Evolutionary conservation across 1,140 invertebrate genomes (phyloP).

Genomic region (Drosophila punjabiensis): DNA sequence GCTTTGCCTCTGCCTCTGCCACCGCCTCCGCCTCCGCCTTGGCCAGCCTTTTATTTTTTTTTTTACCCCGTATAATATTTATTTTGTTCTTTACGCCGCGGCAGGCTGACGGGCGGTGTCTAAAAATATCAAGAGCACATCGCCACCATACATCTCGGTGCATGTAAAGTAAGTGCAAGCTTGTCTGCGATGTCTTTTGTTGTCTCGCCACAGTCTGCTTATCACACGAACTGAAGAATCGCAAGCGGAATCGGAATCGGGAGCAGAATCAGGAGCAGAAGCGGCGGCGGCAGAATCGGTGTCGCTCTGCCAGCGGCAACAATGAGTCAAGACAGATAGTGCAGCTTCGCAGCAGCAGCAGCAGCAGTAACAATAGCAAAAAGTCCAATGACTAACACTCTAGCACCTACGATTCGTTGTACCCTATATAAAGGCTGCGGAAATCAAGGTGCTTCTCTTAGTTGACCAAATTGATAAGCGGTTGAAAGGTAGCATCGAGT

Average conservation of each 20-base stretch:
- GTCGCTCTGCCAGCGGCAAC: conserved; percentile 25
- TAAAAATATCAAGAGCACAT: conserved; percentile 64
- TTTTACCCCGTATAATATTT: conserved; percentile 26
- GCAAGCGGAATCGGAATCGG: conserved; percentile 22
- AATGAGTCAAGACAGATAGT: conserved; percentile 27
- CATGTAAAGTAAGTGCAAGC: conserved; percentile 72
- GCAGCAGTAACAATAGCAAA: conserved; percentile 21
- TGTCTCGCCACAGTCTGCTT: conserved; percentile 82
- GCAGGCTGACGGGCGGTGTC: conserved; percentile 51
- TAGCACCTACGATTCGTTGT: conserved; percentile 54
- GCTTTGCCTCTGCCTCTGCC: conserved; percentile 21
- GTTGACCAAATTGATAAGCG: conserved; percentile 32
- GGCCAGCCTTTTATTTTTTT: conserved; percentile 12
- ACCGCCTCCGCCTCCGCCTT: conserved; percentile 19
- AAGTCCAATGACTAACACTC: conserved; percentile 73
- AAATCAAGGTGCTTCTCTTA: conserved; percentile 19
- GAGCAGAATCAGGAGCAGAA: conserved; percentile 32
- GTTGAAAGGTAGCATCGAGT: background rate
- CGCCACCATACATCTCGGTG: conserved; percentile 21
- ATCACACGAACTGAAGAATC: conserved; percentile 44
- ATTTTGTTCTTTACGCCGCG: conserved; percentile 16
- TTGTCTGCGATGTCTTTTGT: conserved; percentile 79
- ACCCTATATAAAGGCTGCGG: conserved; percentile 28
- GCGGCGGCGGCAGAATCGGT: conserved; percentile 21
- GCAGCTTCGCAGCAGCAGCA: conserved; percentile 12